A percentile compares a stretch with the other conserved stretches of the same genome.
phyloP scores from a whole-genome alignment of 2,113 vertebrate genomes.

The Recurvirostra avosetta region DNA sequence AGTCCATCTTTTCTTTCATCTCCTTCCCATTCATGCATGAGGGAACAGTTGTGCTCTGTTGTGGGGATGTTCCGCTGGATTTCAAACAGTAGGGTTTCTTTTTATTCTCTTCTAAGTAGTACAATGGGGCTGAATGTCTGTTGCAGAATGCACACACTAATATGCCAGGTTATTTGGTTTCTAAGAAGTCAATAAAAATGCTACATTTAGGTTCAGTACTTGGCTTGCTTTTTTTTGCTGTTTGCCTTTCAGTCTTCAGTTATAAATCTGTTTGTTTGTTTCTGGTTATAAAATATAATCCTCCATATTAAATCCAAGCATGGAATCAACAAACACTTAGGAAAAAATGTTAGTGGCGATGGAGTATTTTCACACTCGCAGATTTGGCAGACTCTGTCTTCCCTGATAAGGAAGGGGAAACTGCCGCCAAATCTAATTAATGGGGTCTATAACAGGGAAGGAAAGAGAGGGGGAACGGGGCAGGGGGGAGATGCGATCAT shows the following conservation, averaged over 20 bases:
- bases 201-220: conserved; percentile 82
- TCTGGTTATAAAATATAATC: conserved; percentile 76
- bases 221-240: conserved; percentile 59
- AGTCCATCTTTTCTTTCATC: conserved; percentile 99
- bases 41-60: conserved; percentile 99
- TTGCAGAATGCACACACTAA: conserved; percentile 94
- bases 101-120: conserved; percentile 94
- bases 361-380: conserved; percentile 74
- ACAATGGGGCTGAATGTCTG: conserved; percentile 99
- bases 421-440: conserved; percentile 79
- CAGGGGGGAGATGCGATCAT: not conserved
- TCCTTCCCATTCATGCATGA: conserved; percentile 98
- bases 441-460: conserved; percentile 67
- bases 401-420: conserved; percentile 69
- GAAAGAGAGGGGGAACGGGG: not conserved
- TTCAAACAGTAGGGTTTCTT: conserved; percentile 99
- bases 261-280: conserved; percentile 81
- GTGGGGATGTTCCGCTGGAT: conserved; percentile 99
- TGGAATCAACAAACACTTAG: conserved; percentile 77
- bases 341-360: conserved; percentile 67
- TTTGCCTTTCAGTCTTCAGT: conserved; percentile 66
- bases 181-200: conserved; percentile 99
- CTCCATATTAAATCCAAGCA: conserved; percentile 70
- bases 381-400: conserved; percentile 73
- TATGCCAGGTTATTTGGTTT: conserved; percentile 98